These are phyloP conservation scores for Solenopsis invicta DNA, from an alignment of 1,140 invertebrate genomes.

Conservation along the genomic window DNA sequence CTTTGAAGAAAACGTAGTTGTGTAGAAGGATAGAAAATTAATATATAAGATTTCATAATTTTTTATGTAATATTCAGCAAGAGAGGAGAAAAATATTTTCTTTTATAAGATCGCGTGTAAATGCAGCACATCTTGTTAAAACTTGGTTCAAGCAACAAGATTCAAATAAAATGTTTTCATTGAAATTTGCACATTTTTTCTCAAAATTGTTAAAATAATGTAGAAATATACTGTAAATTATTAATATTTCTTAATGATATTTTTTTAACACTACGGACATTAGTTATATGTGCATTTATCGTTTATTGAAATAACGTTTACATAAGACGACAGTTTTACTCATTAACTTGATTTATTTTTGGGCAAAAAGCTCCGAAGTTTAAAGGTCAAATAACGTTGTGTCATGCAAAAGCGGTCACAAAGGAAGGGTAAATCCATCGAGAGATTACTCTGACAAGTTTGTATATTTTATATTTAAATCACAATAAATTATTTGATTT, in stretches of 20 bases:
- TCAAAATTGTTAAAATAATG: not conserved
- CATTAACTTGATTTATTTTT: constrained; percentile 26
- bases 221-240: not conserved
- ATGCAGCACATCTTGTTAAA: not conserved
- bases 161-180: constrained; percentile 9
- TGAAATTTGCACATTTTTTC: not conserved
- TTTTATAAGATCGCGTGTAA: not conserved
- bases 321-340: not conserved
- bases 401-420: not conserved
- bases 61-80: constrained; percentile 22
- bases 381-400: constrained; percentile 29
- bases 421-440: not conserved
- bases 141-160: not conserved
- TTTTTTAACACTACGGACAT: not conserved
- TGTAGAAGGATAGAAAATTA: constrained; percentile 4
- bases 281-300: not conserved
- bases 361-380: not conserved
- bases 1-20: not conserved
- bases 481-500: constrained; percentile 25
- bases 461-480: constrained; percentile 6
- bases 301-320: constrained; percentile 18
- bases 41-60: constrained; percentile 4
- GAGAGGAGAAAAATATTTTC: constrained; percentile 5
- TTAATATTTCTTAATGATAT: not conserved
- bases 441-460: constrained; percentile 6